These are phyloP conservation scores for Trematomus loennbergii DNA, from an alignment of 2,113 vertebrate species.

Conservation along the genomic window DNA sequence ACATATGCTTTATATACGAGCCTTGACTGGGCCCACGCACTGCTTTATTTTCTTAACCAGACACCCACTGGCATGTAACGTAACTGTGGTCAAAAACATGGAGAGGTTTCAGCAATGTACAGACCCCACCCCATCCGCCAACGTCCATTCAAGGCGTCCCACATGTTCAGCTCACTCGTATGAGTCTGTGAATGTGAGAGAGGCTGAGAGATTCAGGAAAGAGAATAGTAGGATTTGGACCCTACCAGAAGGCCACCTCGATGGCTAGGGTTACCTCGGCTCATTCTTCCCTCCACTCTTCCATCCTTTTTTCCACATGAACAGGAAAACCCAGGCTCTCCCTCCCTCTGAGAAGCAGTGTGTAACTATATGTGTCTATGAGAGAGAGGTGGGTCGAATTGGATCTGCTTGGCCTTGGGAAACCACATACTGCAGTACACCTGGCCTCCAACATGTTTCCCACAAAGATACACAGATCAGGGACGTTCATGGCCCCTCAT, in stretches of 20 bases:
- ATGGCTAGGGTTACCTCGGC: constrained; percentile 75
- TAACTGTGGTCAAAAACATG: constrained; percentile 62
- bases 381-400: constrained; percentile 47
- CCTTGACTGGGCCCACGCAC: constrained; percentile 51
- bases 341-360: constrained; percentile 57
- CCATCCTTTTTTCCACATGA: constrained; percentile 65
- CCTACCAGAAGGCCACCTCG: constrained; percentile 75
- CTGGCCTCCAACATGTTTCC: constrained; percentile 54
- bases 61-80: constrained; percentile 59
- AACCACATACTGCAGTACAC: constrained; percentile 67
- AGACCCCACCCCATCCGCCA: constrained; percentile 40
- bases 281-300: constrained; percentile 62
- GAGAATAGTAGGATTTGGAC: constrained; percentile 61
- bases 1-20: constrained; percentile 70
- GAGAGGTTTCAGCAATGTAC: constrained; percentile 41
- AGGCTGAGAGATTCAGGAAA: constrained; percentile 43
- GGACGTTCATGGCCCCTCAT: constrained; percentile 15
- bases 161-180: constrained; percentile 29
- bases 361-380: constrained; percentile 53
- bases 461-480: constrained; percentile 46
- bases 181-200: constrained; percentile 35
- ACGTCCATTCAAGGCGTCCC: constrained; percentile 12
- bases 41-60: constrained; percentile 72
- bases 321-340: constrained; percentile 72
- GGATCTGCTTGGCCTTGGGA: constrained; percentile 71